Percentiles rank a stretch among this genome's conserved stretches.
Evolutionary conservation across 2,113 vertebrate genomes (phyloP).

Genomic region (Sciurus niger): DNA sequence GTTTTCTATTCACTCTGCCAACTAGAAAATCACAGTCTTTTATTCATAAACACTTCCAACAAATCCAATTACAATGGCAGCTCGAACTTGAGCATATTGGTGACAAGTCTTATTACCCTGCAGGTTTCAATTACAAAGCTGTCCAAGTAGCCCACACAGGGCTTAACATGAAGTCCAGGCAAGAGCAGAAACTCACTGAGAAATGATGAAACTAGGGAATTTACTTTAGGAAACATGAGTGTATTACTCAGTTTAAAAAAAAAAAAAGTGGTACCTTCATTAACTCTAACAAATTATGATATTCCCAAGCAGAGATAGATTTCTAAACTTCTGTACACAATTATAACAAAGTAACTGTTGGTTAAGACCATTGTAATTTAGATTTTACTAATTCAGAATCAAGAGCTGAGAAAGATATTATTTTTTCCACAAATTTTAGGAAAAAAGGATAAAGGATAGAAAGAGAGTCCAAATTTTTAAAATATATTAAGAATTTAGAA

Average conservation of each 20-base stretch:
- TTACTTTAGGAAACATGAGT: background rate
- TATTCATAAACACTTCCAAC: conserved; percentile 65
- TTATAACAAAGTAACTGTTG: background rate
- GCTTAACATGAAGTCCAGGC: background rate
- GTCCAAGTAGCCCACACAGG: background rate
- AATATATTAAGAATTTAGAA: background rate
- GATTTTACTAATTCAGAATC: conserved; percentile 42
- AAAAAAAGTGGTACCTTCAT: background rate
- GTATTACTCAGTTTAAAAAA: background rate
- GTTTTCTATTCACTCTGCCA: conserved; percentile 74
- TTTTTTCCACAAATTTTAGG: background rate
- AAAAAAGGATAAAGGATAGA: background rate
- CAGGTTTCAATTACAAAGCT: background rate
- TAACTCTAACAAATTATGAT: background rate
- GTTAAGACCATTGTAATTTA: background rate
- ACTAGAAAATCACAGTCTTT: conserved; percentile 37
- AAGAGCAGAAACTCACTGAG: background rate
- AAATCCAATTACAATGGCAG: conserved; percentile 57
- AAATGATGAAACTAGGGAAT: background rate
- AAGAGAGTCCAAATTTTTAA: background rate
- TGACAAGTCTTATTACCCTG: conserved; percentile 75
- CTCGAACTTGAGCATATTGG: conserved; percentile 56
- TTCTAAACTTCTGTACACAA: background rate
- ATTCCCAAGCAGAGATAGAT: background rate
- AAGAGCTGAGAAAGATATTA: background rate